These are phyloP conservation scores for Virgularia gustaviana DNA, from an alignment of 92 coral and sea anemone species.

Conservation along the genomic window DNA sequence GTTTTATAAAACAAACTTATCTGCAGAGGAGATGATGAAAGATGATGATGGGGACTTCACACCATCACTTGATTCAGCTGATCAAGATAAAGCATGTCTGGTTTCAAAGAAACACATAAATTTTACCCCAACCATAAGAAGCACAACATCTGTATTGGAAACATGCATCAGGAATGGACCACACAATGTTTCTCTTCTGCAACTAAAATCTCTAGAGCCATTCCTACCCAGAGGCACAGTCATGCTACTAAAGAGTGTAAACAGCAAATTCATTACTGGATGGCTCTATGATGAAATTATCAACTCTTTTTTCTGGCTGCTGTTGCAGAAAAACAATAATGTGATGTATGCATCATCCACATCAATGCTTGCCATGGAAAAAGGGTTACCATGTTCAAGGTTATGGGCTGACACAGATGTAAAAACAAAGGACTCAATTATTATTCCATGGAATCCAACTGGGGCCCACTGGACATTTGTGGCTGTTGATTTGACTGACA, in stretches of 20 bases:
- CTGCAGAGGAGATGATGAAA: not conserved
- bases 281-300: not conserved
- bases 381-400: no score
- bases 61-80: no score
- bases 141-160: not conserved
- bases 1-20: not conserved
- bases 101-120: not conserved
- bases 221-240: not conserved
- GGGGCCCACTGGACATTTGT: conserved; percentile 4
- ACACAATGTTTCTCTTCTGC: not conserved
- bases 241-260: not conserved
- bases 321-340: not conserved
- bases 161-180: not conserved
- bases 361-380: not conserved
- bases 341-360: conserved; percentile 1
- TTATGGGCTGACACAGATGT: not conserved
- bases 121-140: not conserved
- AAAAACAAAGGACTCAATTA: not conserved
- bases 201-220: conserved; percentile 3
- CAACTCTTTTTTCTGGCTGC: not conserved
- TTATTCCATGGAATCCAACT: not conserved
- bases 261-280: not conserved
- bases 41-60: no score
- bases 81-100: no score
- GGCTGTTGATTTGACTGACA: not conserved